phyloP scores from a whole-genome alignment of 2,113 vertebrate genomes.

The Halichoerus grypus region DNA sequence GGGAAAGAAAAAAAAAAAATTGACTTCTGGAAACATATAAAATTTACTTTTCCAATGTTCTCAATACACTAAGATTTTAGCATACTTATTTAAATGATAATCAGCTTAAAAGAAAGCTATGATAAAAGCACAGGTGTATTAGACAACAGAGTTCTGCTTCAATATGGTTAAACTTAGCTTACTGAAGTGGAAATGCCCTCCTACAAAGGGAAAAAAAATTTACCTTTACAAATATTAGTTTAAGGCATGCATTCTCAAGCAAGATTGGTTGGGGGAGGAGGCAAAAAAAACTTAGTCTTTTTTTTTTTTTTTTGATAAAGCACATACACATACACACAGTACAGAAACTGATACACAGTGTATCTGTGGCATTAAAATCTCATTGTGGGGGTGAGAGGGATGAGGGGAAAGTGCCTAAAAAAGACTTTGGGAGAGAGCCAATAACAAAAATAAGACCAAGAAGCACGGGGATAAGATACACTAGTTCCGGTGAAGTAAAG shows the following conservation, averaged over 20 bases:
- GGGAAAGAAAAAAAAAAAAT: not conserved
- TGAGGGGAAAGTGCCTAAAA: not conserved
- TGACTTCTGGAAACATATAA: slow-evolving; percentile 18
- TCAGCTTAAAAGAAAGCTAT: slow-evolving; percentile 66
- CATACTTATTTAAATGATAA: slow-evolving; percentile 76
- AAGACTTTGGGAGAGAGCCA: not conserved
- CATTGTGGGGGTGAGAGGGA: not conserved
- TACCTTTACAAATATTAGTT: slow-evolving; percentile 5
- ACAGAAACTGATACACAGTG: not conserved
- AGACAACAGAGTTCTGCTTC: slow-evolving; percentile 63
- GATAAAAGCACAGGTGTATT: slow-evolving; percentile 72
- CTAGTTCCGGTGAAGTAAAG: not conserved
- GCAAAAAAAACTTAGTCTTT: not conserved
- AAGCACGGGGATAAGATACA: not conserved
- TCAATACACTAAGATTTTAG: slow-evolving; percentile 31
- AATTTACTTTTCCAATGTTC: slow-evolving; percentile 40
- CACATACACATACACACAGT: not conserved
- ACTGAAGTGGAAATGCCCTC: slow-evolving; percentile 47
- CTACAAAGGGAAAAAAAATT: slow-evolving; percentile 3
- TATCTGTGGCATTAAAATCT: not conserved
- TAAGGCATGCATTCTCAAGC: slow-evolving; percentile 27
- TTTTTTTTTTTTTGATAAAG: not conserved
- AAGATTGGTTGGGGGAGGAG: not conserved
- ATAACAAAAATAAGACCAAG: not conserved
- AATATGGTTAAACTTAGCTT: slow-evolving; percentile 61